Evolutionary conservation across 2,797 vertebrate species (phyloP).

Genomic region (Agapornis canus): DNA sequence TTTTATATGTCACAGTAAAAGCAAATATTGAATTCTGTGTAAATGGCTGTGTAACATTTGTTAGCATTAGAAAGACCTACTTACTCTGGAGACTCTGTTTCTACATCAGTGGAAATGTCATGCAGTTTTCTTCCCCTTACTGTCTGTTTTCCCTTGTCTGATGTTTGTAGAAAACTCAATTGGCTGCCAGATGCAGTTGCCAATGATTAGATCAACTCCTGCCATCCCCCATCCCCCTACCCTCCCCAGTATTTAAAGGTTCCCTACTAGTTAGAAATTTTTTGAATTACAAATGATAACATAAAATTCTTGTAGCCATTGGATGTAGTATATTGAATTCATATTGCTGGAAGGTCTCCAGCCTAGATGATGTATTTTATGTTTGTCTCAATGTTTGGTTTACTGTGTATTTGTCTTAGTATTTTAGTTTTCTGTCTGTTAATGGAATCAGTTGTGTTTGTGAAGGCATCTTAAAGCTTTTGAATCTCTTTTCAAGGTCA

Average conservation of each 20-base stretch:
- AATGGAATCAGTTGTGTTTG: background rate
- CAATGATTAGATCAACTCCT: background rate
- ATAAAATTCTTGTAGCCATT: background rate
- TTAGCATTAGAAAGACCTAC: background rate
- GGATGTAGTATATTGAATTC: background rate
- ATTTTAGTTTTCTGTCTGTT: background rate
- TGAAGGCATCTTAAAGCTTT: background rate
- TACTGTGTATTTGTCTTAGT: background rate
- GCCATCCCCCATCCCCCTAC: too few species aligned
- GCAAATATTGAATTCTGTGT: background rate
- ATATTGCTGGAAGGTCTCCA: background rate
- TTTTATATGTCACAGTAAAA: background rate
- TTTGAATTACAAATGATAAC: background rate
- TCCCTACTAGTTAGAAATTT: background rate
- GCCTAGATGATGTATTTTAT: background rate
- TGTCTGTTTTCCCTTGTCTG: background rate
- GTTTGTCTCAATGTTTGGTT: background rate
- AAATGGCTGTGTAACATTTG: background rate
- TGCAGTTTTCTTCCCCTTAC: background rate
- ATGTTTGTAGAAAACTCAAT: background rate
- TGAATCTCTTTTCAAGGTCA: background rate
- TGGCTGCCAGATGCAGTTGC: background rate
- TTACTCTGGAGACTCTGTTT: background rate
- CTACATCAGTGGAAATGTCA: background rate
- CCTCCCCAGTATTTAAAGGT: background rate